Conservation (phyloP, 2,797 vertebrate species). For the Myoxocephalus aenaeus region DNA sequence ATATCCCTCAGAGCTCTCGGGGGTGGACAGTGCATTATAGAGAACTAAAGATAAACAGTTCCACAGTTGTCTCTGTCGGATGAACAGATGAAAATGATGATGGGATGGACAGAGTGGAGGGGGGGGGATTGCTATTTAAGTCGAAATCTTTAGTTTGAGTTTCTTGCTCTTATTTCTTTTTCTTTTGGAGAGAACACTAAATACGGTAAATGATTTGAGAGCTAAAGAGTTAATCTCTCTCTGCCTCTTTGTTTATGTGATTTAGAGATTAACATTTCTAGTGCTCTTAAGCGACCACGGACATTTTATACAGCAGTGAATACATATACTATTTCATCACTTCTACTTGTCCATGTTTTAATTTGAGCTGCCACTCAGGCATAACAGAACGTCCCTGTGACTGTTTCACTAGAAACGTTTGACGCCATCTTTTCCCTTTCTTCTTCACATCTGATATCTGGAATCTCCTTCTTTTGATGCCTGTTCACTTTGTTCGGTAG, state of each 20-base stretch:
- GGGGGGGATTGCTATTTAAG: constrained; percentile 17
- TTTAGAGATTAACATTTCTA: constrained; percentile 34
- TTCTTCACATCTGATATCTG: constrained; percentile 9
- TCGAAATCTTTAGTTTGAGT: constrained; percentile 53
- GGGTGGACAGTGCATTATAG: background rate
- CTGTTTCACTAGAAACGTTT: background rate
- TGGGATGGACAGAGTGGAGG: constrained; percentile 51
- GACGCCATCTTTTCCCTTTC: background rate
- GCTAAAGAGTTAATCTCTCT: constrained; percentile 45
- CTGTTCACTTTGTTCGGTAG: constrained; percentile 21
- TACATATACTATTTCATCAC: background rate
- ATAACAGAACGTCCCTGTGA: background rate
- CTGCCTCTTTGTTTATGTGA: constrained; percentile 29
- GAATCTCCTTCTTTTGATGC: constrained; percentile 26
- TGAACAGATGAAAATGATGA: constrained; percentile 57
- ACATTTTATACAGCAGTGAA: too few species aligned
- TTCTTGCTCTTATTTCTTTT: constrained; percentile 46
- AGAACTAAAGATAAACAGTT: constrained; percentile 27
- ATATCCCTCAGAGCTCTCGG: constrained; percentile 2
- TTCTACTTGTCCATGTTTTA: constrained; percentile 9
- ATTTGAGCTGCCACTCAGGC: background rate
- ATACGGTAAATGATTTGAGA: constrained; percentile 33
- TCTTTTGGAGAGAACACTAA: constrained; percentile 17
- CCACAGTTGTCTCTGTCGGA: constrained; percentile 21
- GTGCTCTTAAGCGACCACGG: background rate